Conservation (phyloP, 2,113 vertebrate species). For the Ptychochromis oligacanthus region DNA sequence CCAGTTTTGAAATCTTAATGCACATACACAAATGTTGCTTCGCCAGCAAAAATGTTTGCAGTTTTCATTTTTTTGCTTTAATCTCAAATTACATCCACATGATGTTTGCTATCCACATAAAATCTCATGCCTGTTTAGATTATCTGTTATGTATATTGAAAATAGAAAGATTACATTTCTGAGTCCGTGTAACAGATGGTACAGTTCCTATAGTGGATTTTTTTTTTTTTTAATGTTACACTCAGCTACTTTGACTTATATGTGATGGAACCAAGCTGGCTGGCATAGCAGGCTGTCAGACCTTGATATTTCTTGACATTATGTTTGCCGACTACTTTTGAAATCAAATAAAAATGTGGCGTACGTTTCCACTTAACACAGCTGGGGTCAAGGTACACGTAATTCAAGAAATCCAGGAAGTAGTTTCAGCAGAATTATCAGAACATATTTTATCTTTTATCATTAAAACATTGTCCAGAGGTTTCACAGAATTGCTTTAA, state of each 20-base stretch:
- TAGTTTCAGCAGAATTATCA: neutral
- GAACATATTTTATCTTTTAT: neutral
- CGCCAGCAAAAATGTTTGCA: neutral
- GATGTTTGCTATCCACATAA: neutral
- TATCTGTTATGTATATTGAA: neutral
- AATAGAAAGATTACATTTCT: neutral
- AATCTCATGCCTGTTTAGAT: neutral
- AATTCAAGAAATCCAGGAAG: neutral
- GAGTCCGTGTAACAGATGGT: neutral
- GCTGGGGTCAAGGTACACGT: neutral
- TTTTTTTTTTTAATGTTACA: neutral
- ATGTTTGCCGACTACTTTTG: conserved; percentile 1
- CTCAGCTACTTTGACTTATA: neutral
- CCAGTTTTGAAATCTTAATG: conserved; percentile 1
- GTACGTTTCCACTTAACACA: neutral
- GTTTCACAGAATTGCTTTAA: neutral
- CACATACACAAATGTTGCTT: neutral
- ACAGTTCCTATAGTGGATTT: neutral
- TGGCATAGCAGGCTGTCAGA: neutral
- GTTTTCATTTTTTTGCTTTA: neutral
- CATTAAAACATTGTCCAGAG: neutral
- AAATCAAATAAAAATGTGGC: neutral
- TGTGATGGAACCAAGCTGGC: neutral
- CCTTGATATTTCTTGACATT: conserved; percentile 2
- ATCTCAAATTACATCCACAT: neutral